Evolutionary conservation across 1,140 invertebrate species (phyloP), one percentile per base, ranked within the genome.

Genomic region (Scaptomyza montana): DNA sequence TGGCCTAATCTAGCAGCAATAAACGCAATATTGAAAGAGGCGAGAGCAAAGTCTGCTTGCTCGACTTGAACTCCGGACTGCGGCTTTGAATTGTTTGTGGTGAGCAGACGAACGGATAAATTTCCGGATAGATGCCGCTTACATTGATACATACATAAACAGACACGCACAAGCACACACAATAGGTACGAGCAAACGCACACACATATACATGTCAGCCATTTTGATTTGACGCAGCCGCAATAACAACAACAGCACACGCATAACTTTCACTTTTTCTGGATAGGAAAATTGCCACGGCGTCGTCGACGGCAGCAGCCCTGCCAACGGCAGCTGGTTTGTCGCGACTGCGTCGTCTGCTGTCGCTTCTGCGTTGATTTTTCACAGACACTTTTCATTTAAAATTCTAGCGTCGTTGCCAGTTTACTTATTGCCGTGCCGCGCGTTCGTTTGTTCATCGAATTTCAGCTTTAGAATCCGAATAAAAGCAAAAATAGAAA

Each of bases 391-490:
- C 33, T 85, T 85, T 85, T 87, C 81, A 87, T 85, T 85, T 70
- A 70, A 69, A 70, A 64, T 65, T 77, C 79, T 68, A 56, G 78
- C 72, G 79, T 80, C 59, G 67, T 30, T 68, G 71, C 56, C 84
- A 87, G 82, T 87, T 87, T 80, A 87, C 82, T 87, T 78, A 75
- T 87, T 84, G 84, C 82, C 79, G 82, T 86, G 71, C 82, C 76
- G 84, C 80, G 66, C 71, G 75, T 87, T 85, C 78, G 84, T 87
- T 77, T 73, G 81, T 86, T 86, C 75, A 78, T 86, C 75, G 78
- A 80, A 74, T 78, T 69, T 82, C 78, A 76, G 76, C 74, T 61
- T 56, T 50, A 33, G 56, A 19, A 73, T 41, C 55, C 55, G 56
- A 30, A 72, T 59, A 21, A 45, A 62, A 63, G 53, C 68, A 30